Conservation (phyloP, 2,113 vertebrate genomes). For the Cranoglanis bouderius region DNA sequence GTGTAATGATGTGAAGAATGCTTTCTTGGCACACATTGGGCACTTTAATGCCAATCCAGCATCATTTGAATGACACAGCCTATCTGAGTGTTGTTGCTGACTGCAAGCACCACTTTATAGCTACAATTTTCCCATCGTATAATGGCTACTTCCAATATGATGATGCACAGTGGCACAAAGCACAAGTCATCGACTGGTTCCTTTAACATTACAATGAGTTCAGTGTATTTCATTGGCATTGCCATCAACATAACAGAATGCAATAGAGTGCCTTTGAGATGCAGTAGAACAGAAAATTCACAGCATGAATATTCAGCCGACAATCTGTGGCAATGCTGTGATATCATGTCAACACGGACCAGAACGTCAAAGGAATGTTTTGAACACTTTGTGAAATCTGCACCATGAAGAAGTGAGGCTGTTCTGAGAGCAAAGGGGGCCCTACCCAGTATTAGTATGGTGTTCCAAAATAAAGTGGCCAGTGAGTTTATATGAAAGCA, state of each 20-base stretch:
- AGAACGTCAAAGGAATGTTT: too few relatives aligned
- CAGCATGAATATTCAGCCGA: too few relatives aligned
- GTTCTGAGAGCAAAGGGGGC: too few relatives aligned
- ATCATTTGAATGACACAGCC: neutral
- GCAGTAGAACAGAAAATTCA: too few relatives aligned
- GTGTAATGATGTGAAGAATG: neutral
- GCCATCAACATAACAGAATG: neutral
- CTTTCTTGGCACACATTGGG: neutral
- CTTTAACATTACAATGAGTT: neutral
- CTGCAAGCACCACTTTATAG: neutral
- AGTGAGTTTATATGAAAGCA: neutral
- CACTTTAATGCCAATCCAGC: neutral
- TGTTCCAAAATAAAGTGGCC: too few relatives aligned
- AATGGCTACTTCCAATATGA: neutral
- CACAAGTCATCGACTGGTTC: neutral
- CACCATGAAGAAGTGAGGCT: too few relatives aligned
- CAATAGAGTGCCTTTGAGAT: too few relatives aligned
- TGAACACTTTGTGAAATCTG: too few relatives aligned
- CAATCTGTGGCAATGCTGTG: too few relatives aligned
- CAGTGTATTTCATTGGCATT: neutral
- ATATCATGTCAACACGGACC: too few relatives aligned
- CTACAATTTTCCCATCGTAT: neutral
- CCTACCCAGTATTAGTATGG: too few relatives aligned
- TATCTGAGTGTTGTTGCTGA: neutral
- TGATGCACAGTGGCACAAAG: neutral